These are phyloP conservation scores for Cephalotes varians DNA, from an alignment of 2,888 invertebrate genomes.

Conservation along the genomic window DNA sequence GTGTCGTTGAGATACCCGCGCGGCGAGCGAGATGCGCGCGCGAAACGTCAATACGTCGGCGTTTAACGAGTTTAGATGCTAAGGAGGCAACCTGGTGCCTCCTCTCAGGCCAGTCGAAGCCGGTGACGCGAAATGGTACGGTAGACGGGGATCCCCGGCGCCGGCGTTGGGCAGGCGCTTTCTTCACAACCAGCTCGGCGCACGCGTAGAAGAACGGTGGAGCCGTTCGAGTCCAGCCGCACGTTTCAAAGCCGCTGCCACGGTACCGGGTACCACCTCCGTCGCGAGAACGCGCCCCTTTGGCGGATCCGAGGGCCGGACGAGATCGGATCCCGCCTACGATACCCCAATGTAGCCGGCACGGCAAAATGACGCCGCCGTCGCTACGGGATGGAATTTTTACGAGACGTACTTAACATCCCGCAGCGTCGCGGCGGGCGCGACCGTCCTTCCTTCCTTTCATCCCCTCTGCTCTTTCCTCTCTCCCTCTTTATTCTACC, in stretches of 20 bases:
- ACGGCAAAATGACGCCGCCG: constrained; percentile 84
- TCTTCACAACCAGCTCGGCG: constrained; percentile 70
- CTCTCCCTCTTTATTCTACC: constrained; percentile 23
- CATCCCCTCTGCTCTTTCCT: constrained; percentile 20
- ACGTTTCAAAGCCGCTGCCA: constrained; percentile 25
- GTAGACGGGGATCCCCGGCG: constrained; percentile 67
- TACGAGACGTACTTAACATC: constrained; percentile 85
- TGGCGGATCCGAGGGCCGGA: constrained; percentile 61
- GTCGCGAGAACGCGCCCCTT: constrained; percentile 85
- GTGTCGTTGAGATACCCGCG: constrained; percentile 47
- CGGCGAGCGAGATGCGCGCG: constrained; percentile 55
- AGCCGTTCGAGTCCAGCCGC: constrained; percentile 43
- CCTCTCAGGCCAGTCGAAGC: constrained; percentile 81
- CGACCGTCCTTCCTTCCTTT: constrained; percentile 63
- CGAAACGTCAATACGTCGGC: constrained; percentile 70
- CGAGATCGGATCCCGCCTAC: constrained; percentile 58
- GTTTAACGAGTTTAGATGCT: constrained; percentile 64
- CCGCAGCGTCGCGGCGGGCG: constrained; percentile 66
- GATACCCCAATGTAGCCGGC: constrained; percentile 66
- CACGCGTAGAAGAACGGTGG: constrained; percentile 73
- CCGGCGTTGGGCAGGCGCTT: constrained; percentile 69
- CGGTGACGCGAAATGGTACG: constrained; percentile 86
- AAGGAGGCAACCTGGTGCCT: constrained; percentile 50
- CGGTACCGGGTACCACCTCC: constrained; percentile 62
- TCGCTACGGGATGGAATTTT: constrained; percentile 81